Evolutionary conservation across 2,888 invertebrate species (phyloP).

Genomic region (Eupithecia pulchellata): DNA sequence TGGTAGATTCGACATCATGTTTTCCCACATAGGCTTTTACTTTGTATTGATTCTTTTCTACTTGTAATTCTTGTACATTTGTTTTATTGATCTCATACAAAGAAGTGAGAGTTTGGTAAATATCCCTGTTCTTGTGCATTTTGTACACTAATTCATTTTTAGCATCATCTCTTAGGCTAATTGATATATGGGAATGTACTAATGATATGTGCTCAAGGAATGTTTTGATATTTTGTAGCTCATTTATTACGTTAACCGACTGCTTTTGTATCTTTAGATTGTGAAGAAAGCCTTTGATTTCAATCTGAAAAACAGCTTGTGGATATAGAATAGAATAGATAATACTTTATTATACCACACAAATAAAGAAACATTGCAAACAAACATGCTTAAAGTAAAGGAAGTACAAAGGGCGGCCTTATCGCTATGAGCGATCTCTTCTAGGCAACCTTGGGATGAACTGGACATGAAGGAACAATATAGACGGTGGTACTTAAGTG

Average conservation of each 20-base stretch:
- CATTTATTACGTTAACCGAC: constrained; percentile 78
- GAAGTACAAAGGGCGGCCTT: too few relatives aligned
- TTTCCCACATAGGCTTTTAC: constrained; percentile 86
- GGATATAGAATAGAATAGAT: too few relatives aligned
- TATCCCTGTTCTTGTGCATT: constrained; percentile 83
- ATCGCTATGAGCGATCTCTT: too few relatives aligned
- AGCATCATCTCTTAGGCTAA: constrained; percentile 88
- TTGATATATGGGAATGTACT: constrained; percentile 87
- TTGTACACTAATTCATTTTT: constrained; percentile 85
- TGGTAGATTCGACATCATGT: constrained; percentile 45
- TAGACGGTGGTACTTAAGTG: too few relatives aligned
- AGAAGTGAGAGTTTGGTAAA: constrained; percentile 79
- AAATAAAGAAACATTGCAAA: too few relatives aligned
- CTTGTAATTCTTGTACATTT: constrained; percentile 68
- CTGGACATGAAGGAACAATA: too few relatives aligned
- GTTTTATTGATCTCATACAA: constrained; percentile 66
- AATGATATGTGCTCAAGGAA: constrained; percentile 87
- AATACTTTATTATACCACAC: too few relatives aligned
- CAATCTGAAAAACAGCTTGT: constrained; percentile 74
- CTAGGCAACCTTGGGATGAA: too few relatives aligned
- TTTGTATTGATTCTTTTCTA: constrained; percentile 76
- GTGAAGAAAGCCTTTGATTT: constrained; percentile 87
- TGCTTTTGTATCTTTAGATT: constrained; percentile 87
- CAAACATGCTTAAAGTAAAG: too few relatives aligned
- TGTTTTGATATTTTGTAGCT: constrained; percentile 86